These are phyloP conservation scores for Tautogolabrus adspersus DNA, from an alignment of 2,113 vertebrate genomes.

Conservation along the genomic window DNA sequence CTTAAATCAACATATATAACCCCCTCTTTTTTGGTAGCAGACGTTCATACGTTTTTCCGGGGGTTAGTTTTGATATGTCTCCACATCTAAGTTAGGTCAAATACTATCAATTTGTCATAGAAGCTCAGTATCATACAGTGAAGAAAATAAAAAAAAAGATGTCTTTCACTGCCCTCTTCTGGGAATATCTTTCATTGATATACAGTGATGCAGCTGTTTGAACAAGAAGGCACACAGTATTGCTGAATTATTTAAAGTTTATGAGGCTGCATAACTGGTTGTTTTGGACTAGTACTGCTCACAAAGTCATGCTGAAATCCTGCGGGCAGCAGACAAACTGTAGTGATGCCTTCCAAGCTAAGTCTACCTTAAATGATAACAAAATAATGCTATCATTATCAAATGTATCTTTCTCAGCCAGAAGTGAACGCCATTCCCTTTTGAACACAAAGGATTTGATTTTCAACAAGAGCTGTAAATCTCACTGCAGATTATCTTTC, in stretches of 20 bases:
- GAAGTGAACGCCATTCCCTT: not conserved
- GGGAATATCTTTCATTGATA: constrained; percentile 30
- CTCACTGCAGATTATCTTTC: constrained; percentile 7
- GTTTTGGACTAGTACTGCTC: constrained; percentile 4
- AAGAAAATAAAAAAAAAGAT: not conserved
- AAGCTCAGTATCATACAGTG: not conserved
- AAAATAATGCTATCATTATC: not conserved
- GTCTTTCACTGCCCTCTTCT: constrained; percentile 59
- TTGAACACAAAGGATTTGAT: not conserved
- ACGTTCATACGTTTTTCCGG: too few species aligned
- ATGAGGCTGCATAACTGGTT: not conserved
- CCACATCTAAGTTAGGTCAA: too few species aligned
- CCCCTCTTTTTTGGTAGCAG: too few species aligned
- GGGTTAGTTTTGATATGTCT: not conserved
- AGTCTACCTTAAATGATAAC: constrained; percentile 1
- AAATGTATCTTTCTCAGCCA: constrained; percentile 4
- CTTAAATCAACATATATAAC: too few species aligned
- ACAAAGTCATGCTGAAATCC: not conserved
- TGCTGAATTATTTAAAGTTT: not conserved
- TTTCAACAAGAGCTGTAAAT: not conserved
- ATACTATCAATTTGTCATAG: not conserved
- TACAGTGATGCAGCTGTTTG: not conserved
- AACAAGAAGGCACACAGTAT: not conserved
- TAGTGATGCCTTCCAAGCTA: not conserved
- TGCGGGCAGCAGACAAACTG: constrained; percentile 18